Evolutionary conservation across 2,888 invertebrate genomes (phyloP).

Genomic region (Trichacis sp.): DNA sequence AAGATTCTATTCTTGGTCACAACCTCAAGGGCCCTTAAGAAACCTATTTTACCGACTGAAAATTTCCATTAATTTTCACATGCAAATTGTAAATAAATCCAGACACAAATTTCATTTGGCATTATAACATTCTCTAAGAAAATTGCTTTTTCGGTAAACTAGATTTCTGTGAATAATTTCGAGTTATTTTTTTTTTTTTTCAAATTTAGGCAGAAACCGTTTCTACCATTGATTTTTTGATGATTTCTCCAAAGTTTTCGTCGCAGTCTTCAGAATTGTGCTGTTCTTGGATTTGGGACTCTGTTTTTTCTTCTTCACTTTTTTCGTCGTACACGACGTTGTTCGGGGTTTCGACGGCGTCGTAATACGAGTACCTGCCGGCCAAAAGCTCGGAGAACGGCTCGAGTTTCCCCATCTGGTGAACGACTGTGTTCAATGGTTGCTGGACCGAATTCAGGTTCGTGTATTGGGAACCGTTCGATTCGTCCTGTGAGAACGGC

Average conservation of each 20-base stretch:
- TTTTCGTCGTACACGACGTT: conserved; percentile 36
- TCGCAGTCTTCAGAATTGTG: conserved; percentile 69
- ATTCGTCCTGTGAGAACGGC: conserved; percentile 68
- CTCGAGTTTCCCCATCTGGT: conserved; percentile 75
- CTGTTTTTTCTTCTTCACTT: conserved; percentile 40
- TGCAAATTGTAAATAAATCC: too few relatives aligned
- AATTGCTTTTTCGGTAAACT: too few relatives aligned
- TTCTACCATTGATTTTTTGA: conserved; percentile 93
- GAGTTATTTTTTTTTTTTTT: too few relatives aligned
- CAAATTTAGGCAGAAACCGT: conserved; percentile 87
- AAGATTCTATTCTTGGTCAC: conserved; percentile 58
- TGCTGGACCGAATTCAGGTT: conserved; percentile 75
- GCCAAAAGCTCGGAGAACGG: conserved; percentile 76
- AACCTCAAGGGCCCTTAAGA: conserved; percentile 60
- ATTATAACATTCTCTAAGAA: too few relatives aligned
- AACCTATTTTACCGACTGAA: too few relatives aligned
- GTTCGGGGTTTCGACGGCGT: conserved; percentile 55
- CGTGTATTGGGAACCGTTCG: conserved; percentile 73
- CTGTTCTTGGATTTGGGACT: conserved; percentile 16
- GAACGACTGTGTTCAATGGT: conserved; percentile 62
- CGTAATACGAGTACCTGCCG: conserved; percentile 71
- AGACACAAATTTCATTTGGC: too few relatives aligned
- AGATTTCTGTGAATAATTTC: too few relatives aligned
- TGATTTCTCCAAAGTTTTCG: conserved; percentile 91
- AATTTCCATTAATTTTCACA: too few relatives aligned